These are phyloP conservation scores for Novumbra hubbsi DNA, from an alignment of 2,797 vertebrate genomes.

Conservation along the genomic window DNA sequence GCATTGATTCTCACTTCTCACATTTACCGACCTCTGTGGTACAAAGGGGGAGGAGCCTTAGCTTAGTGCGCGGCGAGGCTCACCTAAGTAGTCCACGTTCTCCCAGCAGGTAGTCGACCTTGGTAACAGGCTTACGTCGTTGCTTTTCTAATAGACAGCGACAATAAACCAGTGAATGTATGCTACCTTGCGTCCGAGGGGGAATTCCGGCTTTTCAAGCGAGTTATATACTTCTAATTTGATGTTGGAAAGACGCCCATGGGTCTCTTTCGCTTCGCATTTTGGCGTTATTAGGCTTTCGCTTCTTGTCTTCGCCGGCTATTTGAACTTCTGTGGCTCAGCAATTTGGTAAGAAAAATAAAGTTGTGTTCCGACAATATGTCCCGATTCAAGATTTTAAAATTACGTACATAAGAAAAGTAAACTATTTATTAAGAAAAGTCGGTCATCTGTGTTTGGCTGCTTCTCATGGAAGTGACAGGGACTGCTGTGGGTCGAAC, in stretches of 20 bases:
- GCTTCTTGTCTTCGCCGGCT: neutral
- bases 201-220: neutral
- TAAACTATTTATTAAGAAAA: neutral
- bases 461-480: neutral
- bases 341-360: neutral
- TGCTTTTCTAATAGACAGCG: neutral
- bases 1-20: slow-evolving; percentile 1
- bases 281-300: neutral
- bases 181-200: neutral
- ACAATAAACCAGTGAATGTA: neutral
- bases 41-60: slow-evolving; percentile 1
- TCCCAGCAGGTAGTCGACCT: neutral
- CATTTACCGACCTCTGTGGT: neutral
- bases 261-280: neutral
- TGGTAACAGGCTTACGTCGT: neutral
- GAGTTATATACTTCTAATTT: neutral
- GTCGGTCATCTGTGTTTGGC: neutral
- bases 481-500: neutral
- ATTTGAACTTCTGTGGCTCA: neutral
- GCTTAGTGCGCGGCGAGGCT: neutral
- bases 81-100: neutral
- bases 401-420: neutral
- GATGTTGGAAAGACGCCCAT: neutral
- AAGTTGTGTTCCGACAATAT: neutral
- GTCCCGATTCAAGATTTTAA: neutral